A percentile compares a stretch with the other conserved stretches of the same genome.
Conservation (phyloP, 1,140 invertebrate genomes). For the Saxidomus purpurata region DNA sequence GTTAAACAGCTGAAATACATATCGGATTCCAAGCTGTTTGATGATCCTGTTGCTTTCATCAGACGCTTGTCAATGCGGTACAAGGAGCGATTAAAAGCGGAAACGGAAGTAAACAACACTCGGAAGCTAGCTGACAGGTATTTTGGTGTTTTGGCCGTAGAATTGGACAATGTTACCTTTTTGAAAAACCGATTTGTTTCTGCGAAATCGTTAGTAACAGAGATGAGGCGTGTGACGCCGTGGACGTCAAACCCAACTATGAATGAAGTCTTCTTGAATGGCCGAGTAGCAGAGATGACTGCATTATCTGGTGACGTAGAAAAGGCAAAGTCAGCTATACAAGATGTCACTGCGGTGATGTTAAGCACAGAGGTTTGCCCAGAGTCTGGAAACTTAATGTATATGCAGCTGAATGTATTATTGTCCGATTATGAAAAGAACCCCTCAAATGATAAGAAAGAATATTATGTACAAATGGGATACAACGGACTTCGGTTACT, state of each 20-base stretch:
- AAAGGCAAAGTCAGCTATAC: not conserved
- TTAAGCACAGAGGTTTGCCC: not conserved
- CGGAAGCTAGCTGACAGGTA: not conserved
- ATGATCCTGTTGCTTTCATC: not conserved
- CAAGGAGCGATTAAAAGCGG: not conserved
- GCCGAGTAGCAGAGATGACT: not conserved
- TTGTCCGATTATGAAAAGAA: not conserved
- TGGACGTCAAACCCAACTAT: not conserved
- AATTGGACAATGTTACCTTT: not conserved
- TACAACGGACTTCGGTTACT: not conserved
- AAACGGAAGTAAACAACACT: not conserved
- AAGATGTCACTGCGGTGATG: not conserved
- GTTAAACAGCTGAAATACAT: not conserved
- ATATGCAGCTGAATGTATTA: not conserved
- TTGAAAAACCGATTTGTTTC: not conserved
- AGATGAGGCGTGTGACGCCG: not conserved
- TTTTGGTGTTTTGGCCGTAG: not conserved
- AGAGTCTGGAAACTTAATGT: not conserved
- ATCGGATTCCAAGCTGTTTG: not conserved
- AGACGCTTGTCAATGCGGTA: not conserved
- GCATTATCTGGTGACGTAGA: not conserved
- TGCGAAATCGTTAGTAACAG: not conserved
- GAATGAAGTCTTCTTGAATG: not conserved
- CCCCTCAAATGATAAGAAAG: not conserved
- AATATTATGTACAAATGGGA: not conserved